Conservation (phyloP, 2,113 vertebrate species). For the Anser cygnoides region DNA sequence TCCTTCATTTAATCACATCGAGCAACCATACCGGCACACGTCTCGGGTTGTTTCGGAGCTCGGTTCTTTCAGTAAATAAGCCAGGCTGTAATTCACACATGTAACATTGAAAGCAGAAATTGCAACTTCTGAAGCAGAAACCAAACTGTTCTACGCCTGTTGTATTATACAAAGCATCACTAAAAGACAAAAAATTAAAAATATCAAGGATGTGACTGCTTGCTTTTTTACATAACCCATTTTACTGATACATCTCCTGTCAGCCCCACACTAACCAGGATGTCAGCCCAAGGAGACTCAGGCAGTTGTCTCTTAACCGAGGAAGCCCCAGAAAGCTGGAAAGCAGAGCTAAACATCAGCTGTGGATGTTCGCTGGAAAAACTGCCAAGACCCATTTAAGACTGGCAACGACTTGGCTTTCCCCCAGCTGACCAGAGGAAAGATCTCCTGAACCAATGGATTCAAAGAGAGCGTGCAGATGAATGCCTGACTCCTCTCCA, state of each 20-base stretch:
- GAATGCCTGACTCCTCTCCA: slow-evolving; percentile 13
- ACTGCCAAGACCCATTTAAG: slow-evolving; percentile 10
- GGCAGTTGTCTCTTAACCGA: not conserved
- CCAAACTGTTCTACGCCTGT: not conserved
- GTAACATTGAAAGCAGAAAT: slow-evolving; percentile 6
- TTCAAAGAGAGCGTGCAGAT: not conserved
- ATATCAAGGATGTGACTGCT: not conserved
- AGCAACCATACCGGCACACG: not conserved
- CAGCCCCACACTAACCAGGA: not conserved
- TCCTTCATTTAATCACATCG: not conserved
- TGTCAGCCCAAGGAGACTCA: not conserved
- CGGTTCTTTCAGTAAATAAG: slow-evolving; percentile 26
- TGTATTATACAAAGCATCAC: not conserved
- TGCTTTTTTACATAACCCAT: not conserved
- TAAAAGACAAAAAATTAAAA: not conserved
- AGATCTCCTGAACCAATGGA: slow-evolving; percentile 36
- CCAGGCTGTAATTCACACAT: not conserved
- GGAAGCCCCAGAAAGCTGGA: slow-evolving; percentile 7
- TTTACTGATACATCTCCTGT: not conserved
- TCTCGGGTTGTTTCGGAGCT: not conserved
- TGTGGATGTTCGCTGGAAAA: not conserved
- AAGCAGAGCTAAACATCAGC: slow-evolving; percentile 1
- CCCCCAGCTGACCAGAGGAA: slow-evolving; percentile 33
- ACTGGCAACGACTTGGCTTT: not conserved
- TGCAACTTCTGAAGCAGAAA: slow-evolving; percentile 18